Conservation (phyloP, 2,888 invertebrate genomes). For the Ormyrus nitidulus region DNA sequence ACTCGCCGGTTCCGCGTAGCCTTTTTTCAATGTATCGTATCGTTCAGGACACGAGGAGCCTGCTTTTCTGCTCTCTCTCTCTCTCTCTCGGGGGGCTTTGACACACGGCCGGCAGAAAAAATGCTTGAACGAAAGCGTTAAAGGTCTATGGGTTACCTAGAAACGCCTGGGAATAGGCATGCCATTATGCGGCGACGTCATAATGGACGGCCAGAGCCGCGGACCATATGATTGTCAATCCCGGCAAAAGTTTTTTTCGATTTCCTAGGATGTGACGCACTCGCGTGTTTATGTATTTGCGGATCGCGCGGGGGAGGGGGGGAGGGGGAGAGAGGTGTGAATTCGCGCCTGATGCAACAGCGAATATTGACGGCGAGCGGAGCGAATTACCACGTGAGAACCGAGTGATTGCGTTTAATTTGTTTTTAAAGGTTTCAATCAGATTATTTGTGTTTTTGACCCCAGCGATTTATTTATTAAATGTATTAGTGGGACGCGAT, state of each 20-base stretch:
- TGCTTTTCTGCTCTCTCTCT: background rate
- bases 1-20: background rate
- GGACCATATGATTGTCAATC: conserved; percentile 46
- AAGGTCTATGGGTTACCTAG: conserved; percentile 12
- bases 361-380: conserved; percentile 22
- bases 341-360: background rate
- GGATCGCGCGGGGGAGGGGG: background rate
- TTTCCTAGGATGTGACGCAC: conserved; percentile 36
- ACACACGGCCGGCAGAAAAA: conserved; percentile 8
- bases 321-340: background rate
- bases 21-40: conserved; percentile 13
- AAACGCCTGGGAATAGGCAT: conserved; percentile 44
- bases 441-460: too few species aligned
- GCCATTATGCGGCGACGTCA: conserved; percentile 15
- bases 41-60: background rate
- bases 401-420: conserved; percentile 34
- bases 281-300: background rate
- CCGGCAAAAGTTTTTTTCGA: conserved; percentile 23
- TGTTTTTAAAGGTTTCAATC: conserved; percentile 29
- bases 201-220: background rate
- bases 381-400: conserved; percentile 26
- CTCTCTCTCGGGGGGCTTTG: background rate
- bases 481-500: too few species aligned
- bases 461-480: too few species aligned
- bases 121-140: conserved; percentile 4